Evolutionary conservation across 1,140 invertebrate genomes (phyloP).

Genomic region (Drosophila sechellia): DNA sequence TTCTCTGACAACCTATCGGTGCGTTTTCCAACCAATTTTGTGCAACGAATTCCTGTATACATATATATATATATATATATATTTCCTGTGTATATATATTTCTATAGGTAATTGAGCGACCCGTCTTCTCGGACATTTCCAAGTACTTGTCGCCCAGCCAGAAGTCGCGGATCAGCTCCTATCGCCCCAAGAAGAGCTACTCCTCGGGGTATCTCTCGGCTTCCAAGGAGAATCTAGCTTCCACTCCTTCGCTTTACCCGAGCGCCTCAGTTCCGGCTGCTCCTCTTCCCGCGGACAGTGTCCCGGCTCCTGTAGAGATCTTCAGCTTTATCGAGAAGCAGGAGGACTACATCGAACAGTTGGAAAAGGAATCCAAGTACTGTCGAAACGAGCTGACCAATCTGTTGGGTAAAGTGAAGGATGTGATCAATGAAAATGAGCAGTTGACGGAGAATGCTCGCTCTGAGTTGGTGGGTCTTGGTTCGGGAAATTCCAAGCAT

Average conservation of each 20-base stretch:
- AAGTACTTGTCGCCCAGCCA: slow-evolving; percentile 83
- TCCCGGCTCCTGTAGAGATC: slow-evolving; percentile 85
- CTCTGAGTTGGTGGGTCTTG: slow-evolving; percentile 69
- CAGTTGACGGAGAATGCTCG: slow-evolving; percentile 90
- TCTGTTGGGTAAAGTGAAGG: slow-evolving; percentile 91
- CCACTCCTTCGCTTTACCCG: slow-evolving; percentile 35
- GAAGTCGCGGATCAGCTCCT: slow-evolving; percentile 68
- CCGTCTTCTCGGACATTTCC: slow-evolving; percentile 83
- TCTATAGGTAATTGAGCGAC: slow-evolving; percentile 74
- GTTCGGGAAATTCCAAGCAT: slow-evolving; percentile 18
- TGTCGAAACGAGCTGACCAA: slow-evolving; percentile 91
- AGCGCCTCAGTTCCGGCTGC: slow-evolving; percentile 59
- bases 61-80: no score
- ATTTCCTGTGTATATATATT: no score
- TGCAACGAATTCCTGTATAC: neutral
- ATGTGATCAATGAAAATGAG: slow-evolving; percentile 93
- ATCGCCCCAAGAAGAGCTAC: slow-evolving; percentile 66
- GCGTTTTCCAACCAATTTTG: neutral
- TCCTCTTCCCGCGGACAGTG: slow-evolving; percentile 53
- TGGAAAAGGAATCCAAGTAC: slow-evolving; percentile 92
- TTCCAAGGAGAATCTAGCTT: slow-evolving; percentile 72
- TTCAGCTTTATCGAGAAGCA: slow-evolving; percentile 92
- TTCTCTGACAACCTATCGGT: slow-evolving; percentile 84
- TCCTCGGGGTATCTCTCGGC: slow-evolving; percentile 52
- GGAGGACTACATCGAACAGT: slow-evolving; percentile 92